A percentile compares a stretch with the other conserved stretches of the same genome.
Conservation (phyloP, 2,888 invertebrate species). For the Brachypalpus laphriformis region DNA sequence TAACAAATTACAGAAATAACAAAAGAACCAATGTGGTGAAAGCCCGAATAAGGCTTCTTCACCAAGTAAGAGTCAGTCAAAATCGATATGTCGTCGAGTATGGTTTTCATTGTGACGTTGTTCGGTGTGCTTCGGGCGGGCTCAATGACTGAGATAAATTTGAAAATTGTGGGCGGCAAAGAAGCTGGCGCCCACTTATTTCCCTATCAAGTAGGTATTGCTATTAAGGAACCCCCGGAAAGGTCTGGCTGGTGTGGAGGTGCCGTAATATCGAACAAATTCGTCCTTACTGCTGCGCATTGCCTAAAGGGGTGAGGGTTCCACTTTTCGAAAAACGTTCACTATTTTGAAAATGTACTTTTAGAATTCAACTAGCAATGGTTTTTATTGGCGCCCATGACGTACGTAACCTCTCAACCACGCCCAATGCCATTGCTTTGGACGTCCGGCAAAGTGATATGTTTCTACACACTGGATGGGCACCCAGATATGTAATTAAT, state of each 20-base stretch:
- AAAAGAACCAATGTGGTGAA: constrained; percentile 26
- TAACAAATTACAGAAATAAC: background rate
- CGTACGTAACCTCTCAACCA: constrained; percentile 33
- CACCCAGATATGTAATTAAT: constrained; percentile 77
- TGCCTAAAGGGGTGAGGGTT: constrained; percentile 77
- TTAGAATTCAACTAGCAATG: constrained; percentile 49
- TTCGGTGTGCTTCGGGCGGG: background rate
- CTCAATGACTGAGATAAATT: background rate
- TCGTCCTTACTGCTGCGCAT: constrained; percentile 80
- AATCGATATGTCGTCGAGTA: constrained; percentile 22
- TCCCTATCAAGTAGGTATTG: constrained; percentile 80
- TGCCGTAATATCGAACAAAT: constrained; percentile 78
- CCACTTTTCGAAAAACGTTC: constrained; percentile 67
- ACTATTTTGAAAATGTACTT: background rate
- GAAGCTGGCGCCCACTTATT: constrained; percentile 79
- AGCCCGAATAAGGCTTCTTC: constrained; percentile 1
- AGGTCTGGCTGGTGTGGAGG: constrained; percentile 79
- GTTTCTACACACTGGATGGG: constrained; percentile 54
- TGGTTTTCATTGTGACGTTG: constrained; percentile 15
- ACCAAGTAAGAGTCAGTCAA: constrained; percentile 30
- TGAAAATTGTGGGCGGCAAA: constrained; percentile 75
- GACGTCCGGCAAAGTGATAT: constrained; percentile 47
- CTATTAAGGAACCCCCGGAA: constrained; percentile 74
- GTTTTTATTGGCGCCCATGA: constrained; percentile 65
- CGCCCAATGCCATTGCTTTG: constrained; percentile 18